phyloP scores from a whole-genome alignment of 53 echinoderm and acorn worm species.

The Holothuria scabra region DNA sequence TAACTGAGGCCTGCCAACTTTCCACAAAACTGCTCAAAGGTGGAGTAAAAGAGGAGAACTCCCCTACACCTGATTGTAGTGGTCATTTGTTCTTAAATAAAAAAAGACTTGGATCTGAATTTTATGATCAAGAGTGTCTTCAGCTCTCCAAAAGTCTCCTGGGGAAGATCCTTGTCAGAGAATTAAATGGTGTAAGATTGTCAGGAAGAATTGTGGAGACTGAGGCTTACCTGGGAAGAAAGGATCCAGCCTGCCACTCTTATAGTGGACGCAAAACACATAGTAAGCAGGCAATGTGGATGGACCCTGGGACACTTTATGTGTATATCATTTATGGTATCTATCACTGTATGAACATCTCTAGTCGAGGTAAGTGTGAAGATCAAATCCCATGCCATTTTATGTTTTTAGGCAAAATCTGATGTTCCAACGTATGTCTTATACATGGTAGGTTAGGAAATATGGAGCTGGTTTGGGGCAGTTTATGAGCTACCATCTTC shows the following conservation, averaged over 20 bases:
- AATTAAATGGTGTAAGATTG: slow-evolving; percentile 64
- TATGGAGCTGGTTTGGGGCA: no score
- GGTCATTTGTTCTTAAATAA: no score
- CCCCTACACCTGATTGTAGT: no score
- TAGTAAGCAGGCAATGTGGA: slow-evolving; percentile 79
- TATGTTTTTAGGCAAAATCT: no score
- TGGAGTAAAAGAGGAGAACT: background rate
- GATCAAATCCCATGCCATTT: background rate
- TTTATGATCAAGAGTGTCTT: slow-evolving; percentile 78
- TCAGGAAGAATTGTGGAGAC: slow-evolving; percentile 87
- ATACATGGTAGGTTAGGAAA: no score
- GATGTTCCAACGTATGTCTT: no score
- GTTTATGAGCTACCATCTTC: no score
- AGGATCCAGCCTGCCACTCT: slow-evolving; percentile 81
- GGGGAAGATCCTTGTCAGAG: slow-evolving; percentile 77
- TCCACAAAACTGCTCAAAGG: background rate
- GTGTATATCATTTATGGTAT: slow-evolving; percentile 97
- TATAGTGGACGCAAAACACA: slow-evolving; percentile 68
- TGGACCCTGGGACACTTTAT: slow-evolving; percentile 83
- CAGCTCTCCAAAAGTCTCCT: slow-evolving; percentile 77
- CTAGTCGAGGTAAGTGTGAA: slow-evolving; percentile 77
- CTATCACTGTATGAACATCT: slow-evolving; percentile 93
- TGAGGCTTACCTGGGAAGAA: slow-evolving; percentile 83
- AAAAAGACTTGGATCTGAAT: slow-evolving; percentile 22
- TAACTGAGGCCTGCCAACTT: background rate